These are phyloP conservation scores for Morinoia aosen DNA, from an alignment of 2,888 invertebrate species.

Conservation along the genomic window DNA sequence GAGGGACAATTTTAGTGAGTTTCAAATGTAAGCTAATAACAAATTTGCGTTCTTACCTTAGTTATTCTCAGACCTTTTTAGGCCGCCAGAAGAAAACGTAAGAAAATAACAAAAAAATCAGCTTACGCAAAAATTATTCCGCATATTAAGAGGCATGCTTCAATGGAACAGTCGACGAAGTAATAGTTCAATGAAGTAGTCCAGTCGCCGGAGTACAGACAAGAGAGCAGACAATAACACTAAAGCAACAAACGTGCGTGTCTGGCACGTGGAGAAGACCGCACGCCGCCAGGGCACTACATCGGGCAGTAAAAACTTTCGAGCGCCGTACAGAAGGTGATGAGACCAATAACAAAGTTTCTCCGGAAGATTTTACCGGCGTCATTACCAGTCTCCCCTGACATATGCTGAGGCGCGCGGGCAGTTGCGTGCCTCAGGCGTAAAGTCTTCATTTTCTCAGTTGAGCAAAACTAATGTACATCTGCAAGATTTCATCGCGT, in stretches of 20 bases:
- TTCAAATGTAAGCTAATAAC: too few species aligned
- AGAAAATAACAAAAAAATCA: too few species aligned
- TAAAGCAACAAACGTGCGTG: not conserved
- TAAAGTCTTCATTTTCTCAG: not conserved
- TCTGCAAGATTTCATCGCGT: not conserved
- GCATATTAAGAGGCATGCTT: too few species aligned
- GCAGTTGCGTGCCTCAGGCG: not conserved
- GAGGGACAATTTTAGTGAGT: too few species aligned
- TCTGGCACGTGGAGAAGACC: not conserved
- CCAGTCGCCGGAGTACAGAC: not conserved
- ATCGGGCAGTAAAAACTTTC: conserved; percentile 31
- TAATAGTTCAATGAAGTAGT: not conserved
- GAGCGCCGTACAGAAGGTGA: conserved; percentile 22
- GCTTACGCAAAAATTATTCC: too few species aligned
- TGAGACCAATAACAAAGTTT: conserved; percentile 51
- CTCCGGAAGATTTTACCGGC: conserved; percentile 16
- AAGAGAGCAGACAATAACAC: not conserved
- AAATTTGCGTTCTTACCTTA: too few species aligned
- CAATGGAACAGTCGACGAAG: too few species aligned
- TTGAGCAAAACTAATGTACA: not conserved
- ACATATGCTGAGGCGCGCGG: not conserved
- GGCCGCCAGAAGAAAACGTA: too few species aligned
- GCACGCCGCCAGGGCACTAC: not conserved
- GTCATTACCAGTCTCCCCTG: conserved; percentile 38
- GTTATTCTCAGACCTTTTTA: too few species aligned